phyloP scores from a whole-genome alignment of 2,888 invertebrate genomes.

The Phanerotoma sp. region DNA sequence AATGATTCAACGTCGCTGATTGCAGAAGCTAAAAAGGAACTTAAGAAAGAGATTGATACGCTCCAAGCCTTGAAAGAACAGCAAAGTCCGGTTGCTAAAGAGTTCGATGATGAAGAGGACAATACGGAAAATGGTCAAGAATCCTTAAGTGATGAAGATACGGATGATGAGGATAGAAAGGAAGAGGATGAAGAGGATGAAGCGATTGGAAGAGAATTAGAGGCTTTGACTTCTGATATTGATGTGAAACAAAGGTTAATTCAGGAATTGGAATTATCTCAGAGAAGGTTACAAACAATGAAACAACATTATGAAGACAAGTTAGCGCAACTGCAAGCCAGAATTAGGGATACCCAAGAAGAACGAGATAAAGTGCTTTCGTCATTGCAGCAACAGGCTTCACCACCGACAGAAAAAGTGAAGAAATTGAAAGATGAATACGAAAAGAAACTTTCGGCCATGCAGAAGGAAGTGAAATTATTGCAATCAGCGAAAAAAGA shows the following conservation, averaged over 20 bases:
- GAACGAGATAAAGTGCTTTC: constrained; percentile 88
- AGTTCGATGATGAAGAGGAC: constrained; percentile 60
- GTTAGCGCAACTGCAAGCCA: constrained; percentile 76
- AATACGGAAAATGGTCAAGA: constrained; percentile 60
- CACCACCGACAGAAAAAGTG: constrained; percentile 69
- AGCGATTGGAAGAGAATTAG: constrained; percentile 77
- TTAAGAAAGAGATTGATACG: constrained; percentile 69
- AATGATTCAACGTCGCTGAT: constrained; percentile 63
- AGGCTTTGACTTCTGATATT: constrained; percentile 89
- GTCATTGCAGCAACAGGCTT: constrained; percentile 60
- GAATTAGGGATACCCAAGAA: constrained; percentile 84
- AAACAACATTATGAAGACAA: constrained; percentile 92
- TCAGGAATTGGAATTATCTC: constrained; percentile 88
- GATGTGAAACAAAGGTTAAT: constrained; percentile 93
- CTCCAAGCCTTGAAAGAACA: constrained; percentile 55
- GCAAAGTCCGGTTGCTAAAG: constrained; percentile 45
- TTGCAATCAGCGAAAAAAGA: constrained; percentile 86
- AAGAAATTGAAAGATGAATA: constrained; percentile 86
- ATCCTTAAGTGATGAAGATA: constrained; percentile 64
- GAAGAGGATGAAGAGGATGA: constrained; percentile 60
- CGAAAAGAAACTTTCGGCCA: constrained; percentile 77
- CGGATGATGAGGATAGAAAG: constrained; percentile 65
- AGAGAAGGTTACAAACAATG: constrained; percentile 81
- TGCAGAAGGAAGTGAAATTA: constrained; percentile 84
- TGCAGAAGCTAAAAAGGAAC: constrained; percentile 77